Evolutionary conservation across 2,888 invertebrate genomes (phyloP), one percentile per base, ranked within the genome.

Genomic region (Xestia sexstrigata): DNA sequence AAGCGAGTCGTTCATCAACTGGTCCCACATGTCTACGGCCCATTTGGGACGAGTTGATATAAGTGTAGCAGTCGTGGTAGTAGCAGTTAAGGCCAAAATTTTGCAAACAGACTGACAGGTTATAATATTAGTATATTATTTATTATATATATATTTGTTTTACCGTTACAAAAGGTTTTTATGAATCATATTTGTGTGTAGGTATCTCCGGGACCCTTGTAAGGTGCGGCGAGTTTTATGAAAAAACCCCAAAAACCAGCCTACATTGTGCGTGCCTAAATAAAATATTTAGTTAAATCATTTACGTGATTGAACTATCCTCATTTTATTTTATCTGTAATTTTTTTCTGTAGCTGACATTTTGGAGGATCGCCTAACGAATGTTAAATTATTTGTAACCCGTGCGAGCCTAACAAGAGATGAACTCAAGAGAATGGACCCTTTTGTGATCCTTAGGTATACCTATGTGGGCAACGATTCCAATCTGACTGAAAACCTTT

Each of bases 151-250:
- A 72, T 70, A 77, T 77, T 76, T 85, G 71, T 84, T 74, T 73
- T 74, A 89, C 90, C 89, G 90, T 91, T 91, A 90, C 79, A 83
- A 87, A 87, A 88, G 83, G 81, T 84, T 78, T 81, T 84, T 83
- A 62, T 85, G 88, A 87, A 76, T 86, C 81, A 87, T 89, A 84
- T 81, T 82, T 91, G 87, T 84, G 63, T 60, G 69, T 80, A 30
- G 8, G 60, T 20, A 78, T 39, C 80, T 83, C 76, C 82, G 78
- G 73, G 76, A 78, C 78, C 80, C 81, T 79, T 73, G 83, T 83
- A 82, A 78, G 72, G 72, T 75, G 62, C 63, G 73, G 65, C 35
- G 30, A 81, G 30, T 74, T 52, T 70, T 80, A 67, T 13, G 63
- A 79, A 78, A 79, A 65, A 79, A 65, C 62, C 81, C 67, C 71